Conservation (phyloP, 2,113 vertebrate genomes). For the Cepphus grylle region DNA sequence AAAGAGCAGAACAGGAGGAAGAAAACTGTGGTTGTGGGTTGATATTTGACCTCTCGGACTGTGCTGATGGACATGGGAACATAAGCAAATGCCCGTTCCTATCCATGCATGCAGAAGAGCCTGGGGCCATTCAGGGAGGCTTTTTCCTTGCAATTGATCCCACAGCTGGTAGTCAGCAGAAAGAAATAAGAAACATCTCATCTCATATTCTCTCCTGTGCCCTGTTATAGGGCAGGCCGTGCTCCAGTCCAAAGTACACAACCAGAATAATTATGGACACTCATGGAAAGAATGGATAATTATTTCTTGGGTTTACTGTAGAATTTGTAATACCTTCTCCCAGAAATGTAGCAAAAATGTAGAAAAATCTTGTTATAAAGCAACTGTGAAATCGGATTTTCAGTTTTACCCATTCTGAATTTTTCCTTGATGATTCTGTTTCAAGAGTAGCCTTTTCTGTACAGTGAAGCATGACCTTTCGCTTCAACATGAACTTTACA, state of each 20-base stretch:
- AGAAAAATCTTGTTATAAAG: background rate
- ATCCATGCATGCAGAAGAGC: background rate
- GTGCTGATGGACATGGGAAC: background rate
- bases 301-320: background rate
- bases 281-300: background rate
- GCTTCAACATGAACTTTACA: background rate
- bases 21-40: rapidly evolving
- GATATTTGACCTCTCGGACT: background rate
- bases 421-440: background rate
- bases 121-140: background rate
- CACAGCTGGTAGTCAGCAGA: background rate
- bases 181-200: background rate
- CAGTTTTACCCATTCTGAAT: background rate
- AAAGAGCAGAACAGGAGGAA: background rate
- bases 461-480: background rate
- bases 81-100: background rate
- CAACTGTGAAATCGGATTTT: background rate
- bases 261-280: background rate
- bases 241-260: background rate
- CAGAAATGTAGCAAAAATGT: background rate
- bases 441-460: background rate
- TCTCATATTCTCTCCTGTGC: background rate
- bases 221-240: background rate
- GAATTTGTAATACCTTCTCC: background rate
- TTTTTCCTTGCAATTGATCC: background rate